Evolutionary conservation across 1,140 invertebrate genomes (phyloP).

Genomic region (Drosophila cardini): DNA sequence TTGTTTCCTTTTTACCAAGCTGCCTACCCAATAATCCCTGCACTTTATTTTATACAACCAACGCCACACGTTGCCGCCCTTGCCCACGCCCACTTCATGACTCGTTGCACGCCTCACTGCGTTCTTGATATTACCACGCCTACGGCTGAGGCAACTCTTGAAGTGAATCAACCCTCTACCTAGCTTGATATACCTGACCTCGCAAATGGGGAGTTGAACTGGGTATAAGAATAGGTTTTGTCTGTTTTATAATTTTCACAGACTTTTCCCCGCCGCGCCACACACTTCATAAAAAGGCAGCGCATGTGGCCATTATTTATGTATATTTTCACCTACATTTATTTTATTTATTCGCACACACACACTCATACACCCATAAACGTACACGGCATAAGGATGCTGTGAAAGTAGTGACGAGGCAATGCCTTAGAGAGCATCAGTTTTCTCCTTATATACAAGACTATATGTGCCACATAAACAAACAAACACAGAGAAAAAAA

Average conservation of each 20-base stretch:
- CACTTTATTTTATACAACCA: slow-evolving; percentile 3
- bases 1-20: slow-evolving; percentile 19
- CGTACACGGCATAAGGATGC: slow-evolving; percentile 37
- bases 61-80: background rate
- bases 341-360: slow-evolving; percentile 60
- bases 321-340: slow-evolving; percentile 80
- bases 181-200: slow-evolving; percentile 26
- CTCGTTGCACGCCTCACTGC: slow-evolving; percentile 43
- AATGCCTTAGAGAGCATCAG: slow-evolving; percentile 44
- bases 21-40: slow-evolving; percentile 19
- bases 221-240: slow-evolving; percentile 22
- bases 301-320: slow-evolving; percentile 75
- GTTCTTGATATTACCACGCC: slow-evolving; percentile 38
- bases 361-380: background rate
- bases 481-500: slow-evolving; percentile 13
- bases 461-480: slow-evolving; percentile 22
- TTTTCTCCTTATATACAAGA: slow-evolving; percentile 12
- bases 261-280: slow-evolving; percentile 40
- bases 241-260: slow-evolving; percentile 76
- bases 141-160: slow-evolving; percentile 24
- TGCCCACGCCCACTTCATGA: slow-evolving; percentile 17
- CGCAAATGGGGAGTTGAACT: background rate
- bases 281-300: slow-evolving; percentile 70
- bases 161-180: slow-evolving; percentile 27
- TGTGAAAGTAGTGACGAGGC: slow-evolving; percentile 44